These are phyloP conservation scores for Huso huso DNA, from an alignment of 2,797 vertebrate species.

Conservation along the genomic window DNA sequence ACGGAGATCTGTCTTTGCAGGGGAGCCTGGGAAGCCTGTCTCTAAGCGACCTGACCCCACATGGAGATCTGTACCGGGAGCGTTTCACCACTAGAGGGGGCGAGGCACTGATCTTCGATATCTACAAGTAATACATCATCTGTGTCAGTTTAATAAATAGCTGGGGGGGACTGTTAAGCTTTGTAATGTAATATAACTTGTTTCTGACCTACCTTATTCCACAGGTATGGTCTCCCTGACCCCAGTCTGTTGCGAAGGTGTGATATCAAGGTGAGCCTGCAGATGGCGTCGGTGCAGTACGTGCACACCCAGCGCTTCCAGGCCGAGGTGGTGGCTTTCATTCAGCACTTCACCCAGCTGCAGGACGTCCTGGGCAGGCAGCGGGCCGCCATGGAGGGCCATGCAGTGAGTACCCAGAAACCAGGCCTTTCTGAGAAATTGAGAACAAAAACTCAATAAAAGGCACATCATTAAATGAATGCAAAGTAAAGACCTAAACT, in stretches of 20 bases:
- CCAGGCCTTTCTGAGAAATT: no score
- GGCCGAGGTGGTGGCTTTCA: conserved; percentile 86
- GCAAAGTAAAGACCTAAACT: no score
- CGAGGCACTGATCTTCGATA: conserved; percentile 86
- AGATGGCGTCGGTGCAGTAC: conserved; percentile 94
- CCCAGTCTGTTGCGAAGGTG: conserved; percentile 67
- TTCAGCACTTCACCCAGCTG: conserved; percentile 93
- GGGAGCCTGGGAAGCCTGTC: conserved; percentile 89
- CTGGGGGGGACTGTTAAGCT: neutral
- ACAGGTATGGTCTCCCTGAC: conserved; percentile 74
- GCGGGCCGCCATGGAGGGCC: conserved; percentile 88
- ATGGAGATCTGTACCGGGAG: conserved; percentile 88
- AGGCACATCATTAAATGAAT: no score
- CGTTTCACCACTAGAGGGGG: conserved; percentile 91
- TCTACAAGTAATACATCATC: conserved; percentile 65
- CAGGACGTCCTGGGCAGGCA: conserved; percentile 90
- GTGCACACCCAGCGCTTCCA: conserved; percentile 97
- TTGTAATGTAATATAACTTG: neutral
- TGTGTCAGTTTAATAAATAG: neutral
- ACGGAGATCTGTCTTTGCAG: conserved; percentile 79
- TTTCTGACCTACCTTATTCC: neutral
- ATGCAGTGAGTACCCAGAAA: conserved; percentile 64
- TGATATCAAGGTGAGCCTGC: conserved; percentile 72
- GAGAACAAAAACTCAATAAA: no score
- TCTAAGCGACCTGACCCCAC: conserved; percentile 85